Conservation (phyloP, 2,113 vertebrate species). For the Eulemur rufifrons region DNA sequence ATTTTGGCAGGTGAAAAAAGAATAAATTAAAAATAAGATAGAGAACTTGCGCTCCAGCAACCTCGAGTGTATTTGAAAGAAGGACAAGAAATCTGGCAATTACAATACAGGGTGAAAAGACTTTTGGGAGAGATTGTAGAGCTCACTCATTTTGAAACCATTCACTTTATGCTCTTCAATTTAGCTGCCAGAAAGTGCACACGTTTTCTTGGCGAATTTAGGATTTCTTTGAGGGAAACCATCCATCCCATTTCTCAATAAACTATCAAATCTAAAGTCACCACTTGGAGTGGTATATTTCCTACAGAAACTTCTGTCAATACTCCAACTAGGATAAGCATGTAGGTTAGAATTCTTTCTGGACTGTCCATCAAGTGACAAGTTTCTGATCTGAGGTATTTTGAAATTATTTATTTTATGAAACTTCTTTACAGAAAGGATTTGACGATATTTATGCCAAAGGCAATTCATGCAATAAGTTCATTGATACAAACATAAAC, state of each 20-base stretch:
- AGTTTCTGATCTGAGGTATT: background rate
- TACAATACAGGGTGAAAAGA: background rate
- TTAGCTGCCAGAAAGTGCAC: too few species aligned
- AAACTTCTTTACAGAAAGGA: background rate
- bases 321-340: background rate
- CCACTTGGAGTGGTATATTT: background rate
- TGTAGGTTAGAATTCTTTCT: background rate
- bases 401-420: background rate
- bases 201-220: background rate
- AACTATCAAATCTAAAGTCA: background rate
- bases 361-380: too few species aligned
- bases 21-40: background rate
- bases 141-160: background rate
- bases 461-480: background rate
- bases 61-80: background rate
- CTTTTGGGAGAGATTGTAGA: too few species aligned
- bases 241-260: background rate
- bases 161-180: background rate
- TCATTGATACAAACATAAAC: background rate
- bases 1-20: background rate
- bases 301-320: background rate
- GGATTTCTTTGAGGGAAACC: background rate
- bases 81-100: background rate
- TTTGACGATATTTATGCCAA: background rate
- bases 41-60: background rate